These are phyloP conservation scores for Andrena trimmerana DNA, from an alignment of 2,888 invertebrate species.

Conservation along the genomic window DNA sequence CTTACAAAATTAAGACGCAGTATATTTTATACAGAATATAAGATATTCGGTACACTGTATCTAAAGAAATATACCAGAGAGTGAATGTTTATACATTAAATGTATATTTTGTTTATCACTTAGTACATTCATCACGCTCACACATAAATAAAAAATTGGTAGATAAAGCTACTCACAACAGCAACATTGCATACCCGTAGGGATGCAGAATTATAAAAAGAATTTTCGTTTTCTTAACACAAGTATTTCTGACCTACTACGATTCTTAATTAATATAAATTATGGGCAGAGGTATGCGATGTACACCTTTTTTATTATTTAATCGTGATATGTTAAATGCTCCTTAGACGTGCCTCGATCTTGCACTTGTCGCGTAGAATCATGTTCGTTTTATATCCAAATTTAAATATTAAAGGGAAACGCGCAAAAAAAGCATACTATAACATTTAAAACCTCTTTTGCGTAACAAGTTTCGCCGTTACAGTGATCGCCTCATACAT, in stretches of 20 bases:
- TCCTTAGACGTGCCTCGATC: conserved; percentile 30
- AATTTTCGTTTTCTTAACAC: conserved; percentile 19
- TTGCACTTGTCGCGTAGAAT: conserved; percentile 30
- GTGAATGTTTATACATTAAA: conserved; percentile 63
- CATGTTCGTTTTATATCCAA: conserved; percentile 6
- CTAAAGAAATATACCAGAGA: conserved; percentile 14
- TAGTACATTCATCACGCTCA: conserved; percentile 74
- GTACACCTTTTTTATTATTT: conserved; percentile 37
- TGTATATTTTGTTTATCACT: conserved; percentile 70
- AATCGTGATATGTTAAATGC: conserved; percentile 61
- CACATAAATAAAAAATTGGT: conserved; percentile 74
- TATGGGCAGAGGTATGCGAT: conserved; percentile 48
- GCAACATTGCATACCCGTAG: conserved; percentile 49
- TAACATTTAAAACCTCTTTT: conserved; percentile 20
- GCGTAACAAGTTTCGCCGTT: conserved; percentile 26
- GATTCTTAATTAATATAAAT: conserved; percentile 50
- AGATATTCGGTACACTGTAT: conserved; percentile 19
- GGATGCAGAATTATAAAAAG: conserved; percentile 44
- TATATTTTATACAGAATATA: conserved; percentile 23
- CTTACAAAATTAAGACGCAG: conserved; percentile 23
- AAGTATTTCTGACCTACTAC: conserved; percentile 43
- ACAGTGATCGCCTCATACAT: conserved; percentile 33
- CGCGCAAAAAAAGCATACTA: conserved; percentile 16
- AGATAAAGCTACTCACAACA: conserved; percentile 60
- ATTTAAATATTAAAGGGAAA: conserved; percentile 23